Percentiles rank a stretch among this genome's conserved stretches.
phyloP scores from a whole-genome alignment of 1,140 invertebrate genomes.

The Lepidotrigona ventralis region DNA sequence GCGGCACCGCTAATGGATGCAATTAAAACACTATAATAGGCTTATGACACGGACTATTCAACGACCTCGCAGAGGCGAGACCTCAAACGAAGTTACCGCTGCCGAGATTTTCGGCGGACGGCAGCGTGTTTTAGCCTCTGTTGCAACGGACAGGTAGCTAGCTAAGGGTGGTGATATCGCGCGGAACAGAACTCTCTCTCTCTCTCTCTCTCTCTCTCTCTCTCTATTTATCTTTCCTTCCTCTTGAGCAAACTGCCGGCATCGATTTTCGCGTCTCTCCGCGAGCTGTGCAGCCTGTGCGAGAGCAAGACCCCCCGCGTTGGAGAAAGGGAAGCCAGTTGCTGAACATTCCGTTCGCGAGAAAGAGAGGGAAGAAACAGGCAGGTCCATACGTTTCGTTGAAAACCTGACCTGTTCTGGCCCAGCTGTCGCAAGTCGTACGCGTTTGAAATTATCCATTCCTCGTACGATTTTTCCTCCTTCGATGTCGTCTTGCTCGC shows the following conservation, averaged over 20 bases:
- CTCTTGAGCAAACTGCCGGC: constrained; percentile 28
- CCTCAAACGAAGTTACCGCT: constrained; percentile 32
- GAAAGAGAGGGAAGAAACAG: background rate
- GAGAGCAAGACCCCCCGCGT: background rate
- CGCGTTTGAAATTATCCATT: constrained; percentile 10
- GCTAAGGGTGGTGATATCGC: constrained; percentile 5
- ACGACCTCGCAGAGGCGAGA: constrained; percentile 2
- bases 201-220: constrained; percentile 24
- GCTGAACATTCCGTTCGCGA: background rate
- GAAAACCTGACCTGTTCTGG: constrained; percentile 1
- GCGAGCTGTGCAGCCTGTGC: constrained; percentile 21
- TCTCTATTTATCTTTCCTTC: constrained; percentile 16
- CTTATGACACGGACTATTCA: constrained; percentile 24
- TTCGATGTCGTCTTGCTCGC: background rate
- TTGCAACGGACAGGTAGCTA: constrained; percentile 22
- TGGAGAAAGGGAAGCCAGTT: too few relatives aligned
- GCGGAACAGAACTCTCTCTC: background rate
- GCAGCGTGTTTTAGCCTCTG: constrained; percentile 38
- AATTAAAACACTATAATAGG: constrained; percentile 70
- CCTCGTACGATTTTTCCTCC: background rate
- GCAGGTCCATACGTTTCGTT: constrained; percentile 32
- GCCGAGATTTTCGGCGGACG: constrained; percentile 46
- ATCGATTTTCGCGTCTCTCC: constrained; percentile 63
- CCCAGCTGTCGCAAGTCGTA: constrained; percentile 10
- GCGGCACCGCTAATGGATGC: constrained; percentile 67